Percentiles rank a stretch among this genome's conserved stretches.
phyloP scores from a whole-genome alignment of 1,140 invertebrate species.

The Danaus melanippus region DNA sequence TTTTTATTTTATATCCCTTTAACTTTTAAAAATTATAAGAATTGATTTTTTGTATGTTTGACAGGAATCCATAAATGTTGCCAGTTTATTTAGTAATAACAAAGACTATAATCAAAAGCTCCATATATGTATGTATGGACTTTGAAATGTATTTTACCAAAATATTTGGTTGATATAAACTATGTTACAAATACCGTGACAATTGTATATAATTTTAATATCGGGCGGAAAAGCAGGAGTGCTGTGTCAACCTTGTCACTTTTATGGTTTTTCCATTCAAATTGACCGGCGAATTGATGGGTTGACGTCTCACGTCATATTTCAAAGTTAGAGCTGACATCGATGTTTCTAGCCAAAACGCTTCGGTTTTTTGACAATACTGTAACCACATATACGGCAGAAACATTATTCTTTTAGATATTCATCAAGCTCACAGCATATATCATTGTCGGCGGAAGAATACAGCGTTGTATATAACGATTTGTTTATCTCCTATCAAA shows the following conservation, averaged over 20 bases:
- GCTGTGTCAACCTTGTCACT: constrained; percentile 35
- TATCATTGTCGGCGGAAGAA: constrained; percentile 14
- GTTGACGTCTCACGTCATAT: constrained; percentile 29
- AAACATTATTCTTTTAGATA: constrained; percentile 1
- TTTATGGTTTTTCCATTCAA: constrained; percentile 45
- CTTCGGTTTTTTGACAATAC: constrained; percentile 2
- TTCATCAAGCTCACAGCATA: constrained; percentile 13
- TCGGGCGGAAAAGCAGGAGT: not conserved
- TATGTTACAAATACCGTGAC: too few relatives aligned
- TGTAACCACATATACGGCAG: constrained; percentile 5
- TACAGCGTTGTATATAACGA: constrained; percentile 21
- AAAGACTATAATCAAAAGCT: too few relatives aligned
- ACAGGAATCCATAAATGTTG: too few relatives aligned
- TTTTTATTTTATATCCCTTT: too few relatives aligned
- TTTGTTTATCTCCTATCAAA: constrained; percentile 19
- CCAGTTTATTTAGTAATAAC: too few relatives aligned
- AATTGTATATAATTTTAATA: constrained; percentile 1
- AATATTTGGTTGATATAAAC: too few relatives aligned
- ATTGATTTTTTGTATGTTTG: too few relatives aligned
- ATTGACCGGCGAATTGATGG: constrained; percentile 34
- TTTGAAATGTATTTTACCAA: too few relatives aligned
- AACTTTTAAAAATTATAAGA: too few relatives aligned
- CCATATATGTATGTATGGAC: too few relatives aligned
- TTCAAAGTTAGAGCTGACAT: constrained; percentile 25
- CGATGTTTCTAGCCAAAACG: constrained; percentile 9